Evolutionary conservation across 2,113 vertebrate genomes (phyloP).

Genomic region (Orycteropus afer): DNA sequence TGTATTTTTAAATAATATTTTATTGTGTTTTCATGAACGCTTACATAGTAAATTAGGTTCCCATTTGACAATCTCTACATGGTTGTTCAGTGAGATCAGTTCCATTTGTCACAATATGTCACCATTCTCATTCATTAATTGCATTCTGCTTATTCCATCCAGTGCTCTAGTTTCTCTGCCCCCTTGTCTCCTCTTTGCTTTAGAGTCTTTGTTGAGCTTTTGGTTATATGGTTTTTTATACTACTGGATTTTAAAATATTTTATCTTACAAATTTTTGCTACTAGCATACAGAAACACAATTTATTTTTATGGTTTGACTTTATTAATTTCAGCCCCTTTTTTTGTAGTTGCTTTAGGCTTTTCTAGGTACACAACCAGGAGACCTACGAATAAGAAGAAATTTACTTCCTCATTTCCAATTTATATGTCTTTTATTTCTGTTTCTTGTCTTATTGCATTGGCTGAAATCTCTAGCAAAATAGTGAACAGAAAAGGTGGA

Average conservation of each 20-base stretch:
- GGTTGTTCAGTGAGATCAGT: not conserved
- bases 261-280: not conserved
- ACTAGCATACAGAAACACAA: not conserved
- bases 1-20: not conserved
- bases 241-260: no score
- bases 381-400: not conserved
- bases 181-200: not conserved
- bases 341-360: not conserved
- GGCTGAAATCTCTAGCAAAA: not conserved
- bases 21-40: not conserved
- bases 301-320: not conserved
- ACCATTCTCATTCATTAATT: not conserved
- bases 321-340: not conserved
- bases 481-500: not conserved
- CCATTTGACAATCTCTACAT: not conserved
- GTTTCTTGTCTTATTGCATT: not conserved
- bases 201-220: not conserved
- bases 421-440: not conserved
- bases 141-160: not conserved
- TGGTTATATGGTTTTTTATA: no score
- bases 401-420: not conserved
- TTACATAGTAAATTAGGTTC: not conserved
- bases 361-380: not conserved
- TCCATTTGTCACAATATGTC: not conserved
- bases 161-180: not conserved